Evolutionary conservation across 2,113 vertebrate genomes (phyloP).

Genomic region (Mastomys coucha): DNA sequence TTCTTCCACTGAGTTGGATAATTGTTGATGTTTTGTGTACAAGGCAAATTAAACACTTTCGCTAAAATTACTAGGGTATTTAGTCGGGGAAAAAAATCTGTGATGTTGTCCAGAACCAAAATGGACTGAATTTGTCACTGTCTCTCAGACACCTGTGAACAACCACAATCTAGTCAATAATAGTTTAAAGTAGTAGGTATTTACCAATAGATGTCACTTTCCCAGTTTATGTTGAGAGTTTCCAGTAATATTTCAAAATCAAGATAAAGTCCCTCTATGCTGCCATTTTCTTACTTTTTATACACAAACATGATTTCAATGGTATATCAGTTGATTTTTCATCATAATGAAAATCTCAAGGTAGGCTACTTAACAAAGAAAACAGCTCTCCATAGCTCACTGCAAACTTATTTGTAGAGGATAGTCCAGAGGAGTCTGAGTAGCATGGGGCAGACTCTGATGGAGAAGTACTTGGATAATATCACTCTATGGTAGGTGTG

Average conservation of each 20-base stretch:
- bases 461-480: too few species aligned
- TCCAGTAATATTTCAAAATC: conserved; percentile 39
- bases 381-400: background rate
- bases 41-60: conserved; percentile 64
- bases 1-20: background rate
- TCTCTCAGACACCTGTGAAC: conserved; percentile 2
- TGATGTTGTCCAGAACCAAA: conserved; percentile 26
- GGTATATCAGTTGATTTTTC: background rate
- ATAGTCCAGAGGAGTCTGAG: background rate
- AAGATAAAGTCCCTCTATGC: background rate
- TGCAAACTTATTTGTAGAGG: background rate
- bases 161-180: background rate
- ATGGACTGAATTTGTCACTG: conserved; percentile 6
- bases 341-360: background rate
- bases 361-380: background rate
- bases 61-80: conserved; percentile 43
- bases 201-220: background rate
- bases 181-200: background rate
- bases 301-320: background rate
- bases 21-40: conserved; percentile 55
- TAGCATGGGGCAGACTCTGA: background rate
- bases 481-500: background rate
- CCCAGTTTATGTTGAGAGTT: conserved; percentile 22
- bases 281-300: conserved; percentile 18
- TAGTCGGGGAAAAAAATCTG: conserved; percentile 35